Base-by-base conservation (phyloP, 2,113 vertebrate genomes). In the Gasterosteus aculeatus region DNA sequence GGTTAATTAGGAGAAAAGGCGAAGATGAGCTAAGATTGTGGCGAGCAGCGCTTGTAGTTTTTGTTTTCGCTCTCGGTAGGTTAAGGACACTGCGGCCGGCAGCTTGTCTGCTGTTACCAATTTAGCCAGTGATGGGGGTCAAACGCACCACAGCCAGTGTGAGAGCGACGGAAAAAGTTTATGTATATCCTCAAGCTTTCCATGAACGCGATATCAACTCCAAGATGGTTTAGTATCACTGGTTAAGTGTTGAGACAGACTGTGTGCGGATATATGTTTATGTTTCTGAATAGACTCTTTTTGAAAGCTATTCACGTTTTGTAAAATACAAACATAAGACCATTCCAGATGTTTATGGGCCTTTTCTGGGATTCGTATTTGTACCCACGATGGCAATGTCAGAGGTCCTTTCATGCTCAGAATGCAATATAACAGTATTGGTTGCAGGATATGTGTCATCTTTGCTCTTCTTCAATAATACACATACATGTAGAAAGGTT, bases 101-200 rank as follows among this genome's bases (percentile, higher is more conserved):
- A 47, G 49, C 62, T 78, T 63, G 72, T 75, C 67, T 75, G 58
- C 76, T 77, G 72, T 35, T 54, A 72, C 82, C 59, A 60, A 71
- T 78, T 73, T 60, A 81, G 79, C 49, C 69, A 2, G 19, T 15
- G 38, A 15, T 63, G 33, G 53, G 39, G 26, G 42, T 64, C 46
- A 53, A 11, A 59, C 44, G 29, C 12, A 61, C 56, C 44, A 15
- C 29, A 47, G 35, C 15, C 70, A 60, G 12, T 18, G n/a, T 35
- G n/a, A 69, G 42, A 41, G 42, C n/a, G 39, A 56, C 33, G 39
- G 39, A 57, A 66, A 75, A 74, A 31, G 51, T 63, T 51, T 57
- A 39, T 31, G 57, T 46, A 14, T 54, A 53, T 56, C 38, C 31
- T 41, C 6, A 22, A 15, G 14, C 42, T 68, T 11, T 33, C 51